Evolutionary conservation across 2,797 vertebrate genomes (phyloP), one percentile per base, ranked within the genome.

Genomic region (Phrynocephalus guinanensis): DNA sequence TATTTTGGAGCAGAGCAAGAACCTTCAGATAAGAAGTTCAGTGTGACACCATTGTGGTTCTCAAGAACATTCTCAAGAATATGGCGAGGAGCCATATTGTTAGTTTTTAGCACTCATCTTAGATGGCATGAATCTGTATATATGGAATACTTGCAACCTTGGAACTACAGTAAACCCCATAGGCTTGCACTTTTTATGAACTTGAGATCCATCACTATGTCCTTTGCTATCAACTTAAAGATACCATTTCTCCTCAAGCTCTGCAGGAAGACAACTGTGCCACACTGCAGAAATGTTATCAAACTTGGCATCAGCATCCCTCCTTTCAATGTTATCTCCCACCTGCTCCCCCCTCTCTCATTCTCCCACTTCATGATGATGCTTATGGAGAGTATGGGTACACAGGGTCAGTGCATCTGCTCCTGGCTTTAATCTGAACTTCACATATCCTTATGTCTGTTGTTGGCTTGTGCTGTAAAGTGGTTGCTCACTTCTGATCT

Each of bases 241-340:
- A 86, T 87, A 82, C 72, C 86, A 86, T 75, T 87, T 88, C 18
- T 91, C 86, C 93, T 77, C 8, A 90, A 80, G n/a, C 20, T 89
- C 89, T 26, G n/a, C 78, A 70, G 38, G 72, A 92, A 81, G 50
- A 66, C 75, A 91, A 79, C 89, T 88, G 93, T 91, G 89, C 82
- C 89, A 33, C 86, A 87, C 87, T 81, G 85, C 71, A 88, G 90
- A 90, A 84, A 60, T 85, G 52, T 89, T 44, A 71, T 91, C 92
- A 94, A 92, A 92, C 15, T 79, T 93, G 85, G 81, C 73, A 90
- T 71, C 88, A 86, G 87, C 75, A 33, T 90, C 89, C 90, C 92
- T 92, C 85, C 90, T 93, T 92, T 90, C 82, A 92, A 90, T 93
- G 93, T 90, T 83, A 88, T 90, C 60, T 79, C 87, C 78, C 1